Conservation (phyloP, 1,140 invertebrate genomes). For the Drosophila nigrodunni region DNA sequence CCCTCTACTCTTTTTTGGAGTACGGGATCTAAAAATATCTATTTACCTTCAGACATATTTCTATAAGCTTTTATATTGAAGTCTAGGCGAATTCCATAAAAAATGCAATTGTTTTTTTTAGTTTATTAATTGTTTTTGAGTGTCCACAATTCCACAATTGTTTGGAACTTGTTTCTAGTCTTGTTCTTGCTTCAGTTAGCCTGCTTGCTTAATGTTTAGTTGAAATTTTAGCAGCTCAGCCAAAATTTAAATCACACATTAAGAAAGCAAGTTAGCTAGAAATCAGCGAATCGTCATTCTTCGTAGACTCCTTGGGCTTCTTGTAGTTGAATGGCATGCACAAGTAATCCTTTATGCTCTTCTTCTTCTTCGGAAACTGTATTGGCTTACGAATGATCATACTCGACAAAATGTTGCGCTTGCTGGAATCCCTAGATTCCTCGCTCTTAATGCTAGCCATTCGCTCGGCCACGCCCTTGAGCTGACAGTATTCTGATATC, state of each 20-base stretch:
- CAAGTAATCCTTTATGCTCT: constrained; percentile 2
- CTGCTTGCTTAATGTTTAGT: constrained; percentile 1
- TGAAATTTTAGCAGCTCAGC: background rate
- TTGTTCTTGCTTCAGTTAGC: background rate
- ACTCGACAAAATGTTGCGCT: background rate
- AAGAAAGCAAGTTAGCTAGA: background rate
- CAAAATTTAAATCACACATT: background rate
- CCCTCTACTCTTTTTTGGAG: too few relatives aligned
- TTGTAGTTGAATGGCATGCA: background rate
- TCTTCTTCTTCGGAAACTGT: background rate
- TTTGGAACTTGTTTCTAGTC: too few relatives aligned
- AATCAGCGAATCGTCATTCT: too few relatives aligned
- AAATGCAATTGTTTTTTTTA: too few relatives aligned
- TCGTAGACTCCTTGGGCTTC: background rate
- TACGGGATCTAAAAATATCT: too few relatives aligned
- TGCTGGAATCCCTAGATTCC: accelerated
- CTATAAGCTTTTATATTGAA: too few relatives aligned
- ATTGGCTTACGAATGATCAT: background rate
- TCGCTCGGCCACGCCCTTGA: constrained; percentile 17
- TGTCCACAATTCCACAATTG: too few relatives aligned
- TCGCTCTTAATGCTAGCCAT: background rate
- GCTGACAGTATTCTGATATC: constrained; percentile 35
- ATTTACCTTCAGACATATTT: too few relatives aligned
- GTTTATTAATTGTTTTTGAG: too few relatives aligned
- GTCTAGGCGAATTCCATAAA: too few relatives aligned